Evolutionary conservation across 2,888 invertebrate genomes (phyloP).

Genomic region (Digitonthophagus gazella): DNA sequence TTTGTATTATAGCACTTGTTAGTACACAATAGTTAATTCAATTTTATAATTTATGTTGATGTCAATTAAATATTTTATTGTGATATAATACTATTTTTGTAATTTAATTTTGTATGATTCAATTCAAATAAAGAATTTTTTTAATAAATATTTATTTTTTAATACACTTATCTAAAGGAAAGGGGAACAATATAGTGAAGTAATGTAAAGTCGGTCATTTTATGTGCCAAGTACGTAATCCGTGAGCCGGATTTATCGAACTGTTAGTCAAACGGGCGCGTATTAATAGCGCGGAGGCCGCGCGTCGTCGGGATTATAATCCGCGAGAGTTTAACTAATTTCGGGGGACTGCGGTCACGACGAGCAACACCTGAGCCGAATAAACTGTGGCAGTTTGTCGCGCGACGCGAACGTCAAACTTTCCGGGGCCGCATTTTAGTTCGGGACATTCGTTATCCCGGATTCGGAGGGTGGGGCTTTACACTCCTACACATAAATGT

Average conservation of each 20-base stretch:
- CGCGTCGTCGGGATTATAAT: background rate
- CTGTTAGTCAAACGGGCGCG: background rate
- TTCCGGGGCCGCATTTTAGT: background rate
- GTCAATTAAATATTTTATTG: background rate
- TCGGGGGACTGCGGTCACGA: background rate
- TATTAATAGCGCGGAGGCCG: background rate
- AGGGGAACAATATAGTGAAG: background rate
- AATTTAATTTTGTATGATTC: too few relatives aligned
- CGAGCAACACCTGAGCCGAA: background rate
- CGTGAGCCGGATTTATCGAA: background rate
- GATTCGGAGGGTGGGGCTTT: too few relatives aligned
- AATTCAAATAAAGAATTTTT: too few relatives aligned
- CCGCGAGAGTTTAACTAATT: background rate
- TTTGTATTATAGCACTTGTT: too few relatives aligned
- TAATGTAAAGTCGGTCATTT: background rate
- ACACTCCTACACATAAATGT: background rate
- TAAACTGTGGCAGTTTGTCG: background rate
- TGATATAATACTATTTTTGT: too few relatives aligned
- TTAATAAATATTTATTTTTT: constrained; percentile 2
- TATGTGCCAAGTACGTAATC: background rate
- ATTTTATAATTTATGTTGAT: background rate
- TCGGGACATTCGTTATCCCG: too few relatives aligned
- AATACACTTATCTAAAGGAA: background rate
- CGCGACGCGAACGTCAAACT: background rate
- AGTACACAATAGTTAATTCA: too few relatives aligned